Evolutionary conservation across 2,113 vertebrate genomes (phyloP).

Genomic region (Leptobrachium ailaonicum): DNA sequence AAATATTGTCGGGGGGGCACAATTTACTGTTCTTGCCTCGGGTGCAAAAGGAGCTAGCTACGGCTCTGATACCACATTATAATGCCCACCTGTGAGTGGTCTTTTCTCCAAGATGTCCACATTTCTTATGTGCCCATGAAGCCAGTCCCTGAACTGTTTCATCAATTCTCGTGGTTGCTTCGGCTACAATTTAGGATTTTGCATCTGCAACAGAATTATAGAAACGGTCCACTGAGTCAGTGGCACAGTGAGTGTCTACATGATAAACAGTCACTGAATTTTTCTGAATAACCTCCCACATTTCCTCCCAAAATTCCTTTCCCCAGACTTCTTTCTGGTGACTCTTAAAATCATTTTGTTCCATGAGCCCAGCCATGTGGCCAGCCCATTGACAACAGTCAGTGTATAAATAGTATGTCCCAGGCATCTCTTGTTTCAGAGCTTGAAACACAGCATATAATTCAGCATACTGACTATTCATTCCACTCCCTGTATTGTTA

Average conservation of each 20-base stretch:
- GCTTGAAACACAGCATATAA: not conserved
- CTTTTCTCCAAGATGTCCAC: constrained; percentile 17
- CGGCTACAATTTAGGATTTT: no score
- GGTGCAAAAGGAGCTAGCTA: no score
- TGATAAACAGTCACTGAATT: not conserved
- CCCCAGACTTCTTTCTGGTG: not conserved
- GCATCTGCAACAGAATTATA: no score
- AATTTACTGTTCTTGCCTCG: no score
- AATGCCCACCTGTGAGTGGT: not conserved
- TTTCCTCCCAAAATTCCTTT: not conserved
- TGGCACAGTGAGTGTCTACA: not conserved
- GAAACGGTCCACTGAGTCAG: no score
- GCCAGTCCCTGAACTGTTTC: no score
- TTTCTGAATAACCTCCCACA: not conserved
- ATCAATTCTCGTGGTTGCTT: no score
- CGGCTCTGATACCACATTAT: not conserved
- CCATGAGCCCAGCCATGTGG: not conserved
- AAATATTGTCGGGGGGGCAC: no score
- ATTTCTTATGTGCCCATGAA: constrained; percentile 7
- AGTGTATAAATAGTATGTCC: constrained; percentile 1
- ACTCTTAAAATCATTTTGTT: not conserved
- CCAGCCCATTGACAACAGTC: constrained; percentile 2
- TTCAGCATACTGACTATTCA: constrained; percentile 13
- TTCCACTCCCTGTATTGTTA: not conserved
- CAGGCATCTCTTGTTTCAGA: not conserved